Conservation (phyloP, 2,888 invertebrate genomes). For the Nasonovia ribisnigri region DNA sequence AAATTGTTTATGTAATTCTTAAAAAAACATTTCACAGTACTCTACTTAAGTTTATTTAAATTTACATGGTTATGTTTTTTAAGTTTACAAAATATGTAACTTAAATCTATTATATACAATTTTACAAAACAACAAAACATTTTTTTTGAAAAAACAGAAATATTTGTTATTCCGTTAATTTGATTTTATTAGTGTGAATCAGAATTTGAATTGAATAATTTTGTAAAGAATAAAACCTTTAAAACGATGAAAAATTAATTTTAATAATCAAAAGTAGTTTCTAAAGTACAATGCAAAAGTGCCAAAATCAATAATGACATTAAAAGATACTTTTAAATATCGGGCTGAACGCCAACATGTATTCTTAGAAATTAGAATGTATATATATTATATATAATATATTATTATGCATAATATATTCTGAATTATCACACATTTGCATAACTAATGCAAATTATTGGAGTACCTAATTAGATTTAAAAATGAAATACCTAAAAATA, state of each 20-base stretch:
- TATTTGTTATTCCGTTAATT: not conserved
- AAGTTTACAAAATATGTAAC: not conserved
- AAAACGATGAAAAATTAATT: not conserved
- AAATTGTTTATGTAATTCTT: not conserved
- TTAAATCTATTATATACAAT: not conserved
- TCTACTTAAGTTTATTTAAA: not conserved
- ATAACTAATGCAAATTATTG: not conserved
- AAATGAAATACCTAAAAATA: not conserved
- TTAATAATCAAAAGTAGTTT: not conserved
- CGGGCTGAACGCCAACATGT: not conserved
- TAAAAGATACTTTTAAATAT: not conserved
- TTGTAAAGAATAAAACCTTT: not conserved
- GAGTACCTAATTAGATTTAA: not conserved
- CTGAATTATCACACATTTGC: not conserved
- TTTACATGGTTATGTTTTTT: not conserved
- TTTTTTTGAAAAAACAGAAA: not conserved
- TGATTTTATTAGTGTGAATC: not conserved
- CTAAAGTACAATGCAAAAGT: not conserved
- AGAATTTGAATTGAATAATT: not conserved
- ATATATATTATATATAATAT: no score
- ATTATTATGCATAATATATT: no score
- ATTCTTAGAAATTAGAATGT: not conserved
- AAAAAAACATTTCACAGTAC: not conserved
- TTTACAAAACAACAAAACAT: not conserved
- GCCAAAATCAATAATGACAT: not conserved